A percentile compares a stretch with the other conserved stretches of the same genome.
These are phyloP conservation scores for Lordiphosa fenestrarum DNA, from an alignment of 2,888 invertebrate species.

Conservation along the genomic window DNA sequence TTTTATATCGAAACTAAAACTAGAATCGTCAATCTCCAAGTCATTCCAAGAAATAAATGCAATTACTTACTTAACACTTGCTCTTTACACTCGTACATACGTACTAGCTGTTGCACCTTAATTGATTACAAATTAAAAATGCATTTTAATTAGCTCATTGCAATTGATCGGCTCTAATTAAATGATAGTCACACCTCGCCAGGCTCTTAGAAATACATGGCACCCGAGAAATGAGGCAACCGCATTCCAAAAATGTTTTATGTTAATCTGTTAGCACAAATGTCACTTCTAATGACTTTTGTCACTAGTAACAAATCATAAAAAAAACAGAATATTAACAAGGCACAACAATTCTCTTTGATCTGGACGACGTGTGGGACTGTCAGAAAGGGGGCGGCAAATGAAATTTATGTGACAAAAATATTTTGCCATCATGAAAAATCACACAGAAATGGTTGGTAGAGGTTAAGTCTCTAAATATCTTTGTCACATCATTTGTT, in stretches of 20 bases:
- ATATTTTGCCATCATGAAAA: conserved; percentile 60
- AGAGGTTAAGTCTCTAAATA: conserved; percentile 52
- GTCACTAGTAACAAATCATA: conserved; percentile 68
- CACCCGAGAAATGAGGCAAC: conserved; percentile 6
- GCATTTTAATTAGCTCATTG: conserved; percentile 54
- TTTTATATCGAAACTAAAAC: too few relatives aligned
- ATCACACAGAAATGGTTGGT: conserved; percentile 43
- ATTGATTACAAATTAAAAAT: conserved; percentile 69
- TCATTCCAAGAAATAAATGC: conserved; percentile 7
- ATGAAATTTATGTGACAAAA: conserved; percentile 63
- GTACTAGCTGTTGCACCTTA: conserved; percentile 31
- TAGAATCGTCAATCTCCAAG: not conserved
- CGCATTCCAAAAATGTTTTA: conserved; percentile 46
- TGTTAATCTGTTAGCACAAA: conserved; percentile 69
- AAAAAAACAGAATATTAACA: conserved; percentile 59
- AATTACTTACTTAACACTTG: conserved; percentile 6
- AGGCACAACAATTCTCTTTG: conserved; percentile 60
- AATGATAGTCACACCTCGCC: conserved; percentile 51
- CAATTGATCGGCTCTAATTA: conserved; percentile 62
- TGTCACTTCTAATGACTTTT: conserved; percentile 71
- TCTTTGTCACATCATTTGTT: conserved; percentile 22
- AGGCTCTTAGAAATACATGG: conserved; percentile 41
- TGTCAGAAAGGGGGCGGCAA: conserved; percentile 48
- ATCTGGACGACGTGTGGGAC: conserved; percentile 69
- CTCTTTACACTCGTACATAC: not conserved